These are phyloP conservation scores for Apis laboriosa DNA, from an alignment of 1,140 invertebrate genomes.

Conservation along the genomic window DNA sequence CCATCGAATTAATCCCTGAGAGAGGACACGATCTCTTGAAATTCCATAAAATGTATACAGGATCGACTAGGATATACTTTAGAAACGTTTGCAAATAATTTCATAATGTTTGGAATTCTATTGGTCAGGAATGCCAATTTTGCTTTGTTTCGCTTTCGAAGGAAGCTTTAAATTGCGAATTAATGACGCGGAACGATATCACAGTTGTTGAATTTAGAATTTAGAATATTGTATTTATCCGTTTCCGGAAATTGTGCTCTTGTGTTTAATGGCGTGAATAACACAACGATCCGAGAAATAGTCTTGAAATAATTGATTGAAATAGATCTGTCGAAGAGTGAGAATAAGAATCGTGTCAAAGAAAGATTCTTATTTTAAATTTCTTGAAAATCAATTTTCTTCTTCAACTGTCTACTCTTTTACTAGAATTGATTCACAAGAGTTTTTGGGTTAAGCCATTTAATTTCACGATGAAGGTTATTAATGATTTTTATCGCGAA, in stretches of 20 bases:
- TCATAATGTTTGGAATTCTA: constrained; percentile 19
- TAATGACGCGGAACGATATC: too few species aligned
- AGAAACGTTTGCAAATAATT: neutral
- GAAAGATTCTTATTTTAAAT: too few species aligned
- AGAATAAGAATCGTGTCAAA: too few species aligned
- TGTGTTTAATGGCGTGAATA: neutral
- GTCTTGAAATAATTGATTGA: neutral
- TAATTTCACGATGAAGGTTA: too few species aligned
- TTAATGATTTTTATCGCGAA: too few species aligned
- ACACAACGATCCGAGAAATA: neutral
- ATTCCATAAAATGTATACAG: neutral
- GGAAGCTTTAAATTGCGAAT: too few species aligned
- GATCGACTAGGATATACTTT: neutral
- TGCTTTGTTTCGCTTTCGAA: neutral
- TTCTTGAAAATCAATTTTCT: too few species aligned
- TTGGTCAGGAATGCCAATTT: neutral
- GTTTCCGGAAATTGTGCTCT: neutral
- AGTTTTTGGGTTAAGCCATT: too few species aligned
- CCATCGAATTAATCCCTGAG: too few species aligned
- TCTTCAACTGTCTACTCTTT: neutral
- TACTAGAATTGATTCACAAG: too few species aligned
- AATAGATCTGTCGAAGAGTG: neutral
- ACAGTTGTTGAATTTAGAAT: neutral
- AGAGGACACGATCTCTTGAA: neutral
- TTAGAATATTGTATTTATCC: neutral